Percentiles rank a stretch among this genome's conserved stretches.
Conservation (phyloP, 2,888 invertebrate genomes). For the Apantesis nais region DNA sequence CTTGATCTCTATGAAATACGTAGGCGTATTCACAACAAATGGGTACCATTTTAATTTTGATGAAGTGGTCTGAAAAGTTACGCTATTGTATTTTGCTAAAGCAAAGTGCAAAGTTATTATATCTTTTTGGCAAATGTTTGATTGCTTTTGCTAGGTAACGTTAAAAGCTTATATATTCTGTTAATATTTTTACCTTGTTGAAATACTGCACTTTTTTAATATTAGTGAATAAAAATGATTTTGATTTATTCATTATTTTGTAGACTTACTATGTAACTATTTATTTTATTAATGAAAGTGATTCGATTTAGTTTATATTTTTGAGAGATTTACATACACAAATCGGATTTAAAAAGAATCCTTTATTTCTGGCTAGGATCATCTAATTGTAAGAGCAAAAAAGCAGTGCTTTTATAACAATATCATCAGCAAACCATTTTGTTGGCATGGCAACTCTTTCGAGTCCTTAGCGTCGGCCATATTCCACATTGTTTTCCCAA, state of each 20-base stretch:
- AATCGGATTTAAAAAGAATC: not conserved
- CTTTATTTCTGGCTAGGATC: not conserved
- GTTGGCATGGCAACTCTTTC: too few relatives aligned
- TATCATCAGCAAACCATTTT: too few relatives aligned
- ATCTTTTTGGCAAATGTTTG: not conserved
- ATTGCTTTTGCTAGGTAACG: constrained; percentile 1
- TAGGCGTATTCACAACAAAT: constrained; percentile 28
- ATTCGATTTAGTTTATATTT: not conserved
- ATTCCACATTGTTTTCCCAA: not conserved
- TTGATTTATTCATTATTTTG: not conserved
- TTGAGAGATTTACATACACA: not conserved
- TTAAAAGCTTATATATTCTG: not conserved
- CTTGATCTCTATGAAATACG: constrained; percentile 30
- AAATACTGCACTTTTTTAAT: not conserved
- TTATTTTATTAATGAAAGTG: not conserved
- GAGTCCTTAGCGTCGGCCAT: too few relatives aligned
- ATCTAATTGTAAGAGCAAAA: not conserved
- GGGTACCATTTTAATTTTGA: constrained; percentile 31
- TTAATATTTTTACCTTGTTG: not conserved
- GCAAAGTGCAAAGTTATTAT: not conserved
- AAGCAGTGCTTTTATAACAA: not conserved
- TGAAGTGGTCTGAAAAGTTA: constrained; percentile 22
- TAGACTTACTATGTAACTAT: not conserved
- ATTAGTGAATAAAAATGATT: not conserved
- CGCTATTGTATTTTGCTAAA: constrained; percentile 10